Evolutionary conservation across 2,797 vertebrate species (phyloP), one percentile per base, ranked within the genome.

Genomic region (Pseudomugil tenellus): DNA sequence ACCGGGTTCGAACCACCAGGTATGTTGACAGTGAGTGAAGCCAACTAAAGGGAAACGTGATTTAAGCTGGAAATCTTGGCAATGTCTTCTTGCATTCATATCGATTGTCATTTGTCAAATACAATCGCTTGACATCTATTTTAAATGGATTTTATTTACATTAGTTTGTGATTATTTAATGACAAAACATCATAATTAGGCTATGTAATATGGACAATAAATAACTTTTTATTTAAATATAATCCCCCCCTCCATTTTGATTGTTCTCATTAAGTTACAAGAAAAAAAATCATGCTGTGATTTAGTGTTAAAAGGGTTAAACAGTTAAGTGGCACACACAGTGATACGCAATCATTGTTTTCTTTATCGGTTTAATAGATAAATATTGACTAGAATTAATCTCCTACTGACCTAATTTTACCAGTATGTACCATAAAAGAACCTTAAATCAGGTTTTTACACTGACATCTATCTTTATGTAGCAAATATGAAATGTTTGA

Each of bases 1-100:
- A 39, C 80, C 12, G 70, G 46, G 0, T 85, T 83, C 53, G 80
- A 89, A 29, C 85, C 76, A 0, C 63, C 84, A 79, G 88, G 92
- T 91, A 86, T 12, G 80, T 51, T 12, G 5, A 11, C 35, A 34
- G n/a, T 53, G 63, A 25, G 14, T 6, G 65, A 58, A 49, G 16
- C 23, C 37, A 48, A 9, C 26, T 31, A 41, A 37, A 14, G 0
- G 25, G 0, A 54, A 37, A 28, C 23, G 0, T 3, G 19, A 39
- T 10, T 3, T 21, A 32, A 21, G 49, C 8, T 13, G 6, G n/a
- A 12, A 19, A 31, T 23, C 13, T 41, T 32, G 21, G 16, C 21
- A 34, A 60, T 43, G 17, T 55, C 9, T 48, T 4, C 21, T 26
- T 25, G 17, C 8, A 41, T 41, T 41, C 39, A 41, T 19, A 2